These are phyloP conservation scores for Platynereis dumerilii DNA, from an alignment of 2,888 invertebrate species.

Conservation along the genomic window DNA sequence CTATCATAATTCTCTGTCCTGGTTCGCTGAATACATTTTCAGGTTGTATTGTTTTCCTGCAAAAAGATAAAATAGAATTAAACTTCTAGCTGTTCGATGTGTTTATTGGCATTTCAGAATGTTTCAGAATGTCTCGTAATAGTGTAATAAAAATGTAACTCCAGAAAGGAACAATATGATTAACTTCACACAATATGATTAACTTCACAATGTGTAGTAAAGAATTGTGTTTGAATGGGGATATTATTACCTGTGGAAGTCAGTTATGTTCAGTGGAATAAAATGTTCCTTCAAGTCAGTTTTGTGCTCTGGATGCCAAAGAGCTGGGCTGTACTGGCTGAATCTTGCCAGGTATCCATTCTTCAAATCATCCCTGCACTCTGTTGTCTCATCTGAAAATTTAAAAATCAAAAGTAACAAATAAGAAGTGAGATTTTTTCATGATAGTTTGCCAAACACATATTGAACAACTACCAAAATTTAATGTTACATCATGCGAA, in stretches of 20 bases:
- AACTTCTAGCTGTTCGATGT: too few species aligned
- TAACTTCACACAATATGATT: too few species aligned
- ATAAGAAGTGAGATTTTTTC: neutral
- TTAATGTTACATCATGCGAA: too few species aligned
- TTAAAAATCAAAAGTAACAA: neutral
- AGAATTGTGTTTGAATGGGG: too few species aligned
- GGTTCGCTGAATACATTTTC: neutral
- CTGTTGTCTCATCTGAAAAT: slow-evolving; percentile 30
- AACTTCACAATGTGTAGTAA: too few species aligned
- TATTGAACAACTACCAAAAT: neutral
- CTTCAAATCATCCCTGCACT: slow-evolving; percentile 23
- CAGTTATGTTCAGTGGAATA: slow-evolving; percentile 47
- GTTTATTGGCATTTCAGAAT: too few species aligned
- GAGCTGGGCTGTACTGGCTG: slow-evolving; percentile 23
- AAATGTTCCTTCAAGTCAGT: slow-evolving; percentile 44
- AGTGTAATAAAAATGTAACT: too few species aligned
- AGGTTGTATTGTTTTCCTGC: neutral
- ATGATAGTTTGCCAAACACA: neutral
- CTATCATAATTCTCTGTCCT: slow-evolving; percentile 42
- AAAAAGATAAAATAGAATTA: neutral
- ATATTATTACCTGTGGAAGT: slow-evolving; percentile 46
- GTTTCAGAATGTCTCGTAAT: too few species aligned
- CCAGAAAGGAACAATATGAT: too few species aligned
- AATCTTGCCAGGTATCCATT: slow-evolving; percentile 22
- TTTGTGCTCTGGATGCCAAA: slow-evolving; percentile 31